Evolutionary conservation across 2,113 vertebrate species (phyloP).

Genomic region (Pitta sordida): DNA sequence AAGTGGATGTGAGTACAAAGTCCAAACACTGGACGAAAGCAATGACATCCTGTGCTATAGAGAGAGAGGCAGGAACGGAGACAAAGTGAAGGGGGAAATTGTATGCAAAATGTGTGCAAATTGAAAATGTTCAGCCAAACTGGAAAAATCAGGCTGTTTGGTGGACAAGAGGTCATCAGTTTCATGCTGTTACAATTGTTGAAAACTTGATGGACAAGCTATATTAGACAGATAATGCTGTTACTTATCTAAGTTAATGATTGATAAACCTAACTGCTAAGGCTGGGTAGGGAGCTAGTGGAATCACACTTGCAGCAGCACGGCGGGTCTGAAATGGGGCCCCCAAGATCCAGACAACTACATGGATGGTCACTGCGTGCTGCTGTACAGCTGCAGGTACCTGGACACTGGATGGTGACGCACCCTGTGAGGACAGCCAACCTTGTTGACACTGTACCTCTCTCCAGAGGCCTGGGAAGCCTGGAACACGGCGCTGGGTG

Average conservation of each 20-base stretch:
- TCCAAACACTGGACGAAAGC: background rate
- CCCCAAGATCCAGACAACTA: fast-evolving
- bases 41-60: background rate
- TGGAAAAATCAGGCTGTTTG: background rate
- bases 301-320: background rate
- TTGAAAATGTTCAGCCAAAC: background rate
- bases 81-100: background rate
- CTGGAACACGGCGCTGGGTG: fast-evolving
- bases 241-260: background rate
- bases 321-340: background rate
- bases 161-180: background rate
- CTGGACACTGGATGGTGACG: fast-evolving
- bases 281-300: background rate
- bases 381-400: background rate
- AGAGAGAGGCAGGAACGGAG: background rate
- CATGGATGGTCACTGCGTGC: background rate
- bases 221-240: background rate
- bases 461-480: background rate
- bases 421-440: background rate
- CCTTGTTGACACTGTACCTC: fast-evolving
- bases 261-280: background rate
- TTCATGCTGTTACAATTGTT: background rate
- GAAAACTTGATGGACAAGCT: background rate
- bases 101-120: background rate
- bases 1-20: background rate